Evolutionary conservation across 35 echinoderm and acorn worm genomes (phyloP).

Genomic region (Apostichopus parvimensis): DNA sequence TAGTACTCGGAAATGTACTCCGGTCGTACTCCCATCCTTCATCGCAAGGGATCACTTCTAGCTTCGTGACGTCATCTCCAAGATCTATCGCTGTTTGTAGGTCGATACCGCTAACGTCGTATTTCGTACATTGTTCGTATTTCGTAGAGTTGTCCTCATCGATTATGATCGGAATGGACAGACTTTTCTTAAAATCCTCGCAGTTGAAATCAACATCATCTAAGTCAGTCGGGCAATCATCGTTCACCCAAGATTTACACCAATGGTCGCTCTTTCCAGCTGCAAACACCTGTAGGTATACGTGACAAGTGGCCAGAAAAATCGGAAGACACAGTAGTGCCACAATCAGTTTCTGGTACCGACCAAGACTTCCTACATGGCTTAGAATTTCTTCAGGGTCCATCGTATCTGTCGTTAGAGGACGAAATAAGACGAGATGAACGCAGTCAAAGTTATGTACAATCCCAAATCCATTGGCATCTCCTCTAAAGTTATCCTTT

Average conservation of each 20-base stretch:
- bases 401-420: neutral
- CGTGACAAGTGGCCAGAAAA: neutral
- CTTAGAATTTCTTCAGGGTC: neutral
- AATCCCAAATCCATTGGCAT: too few species aligned
- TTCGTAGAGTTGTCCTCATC: neutral
- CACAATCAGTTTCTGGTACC: neutral
- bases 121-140: slow-evolving; percentile 28
- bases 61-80: neutral
- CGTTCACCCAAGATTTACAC: neutral
- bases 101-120: slow-evolving; percentile 25
- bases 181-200: slow-evolving; percentile 6
- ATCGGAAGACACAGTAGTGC: neutral
- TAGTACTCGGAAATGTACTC: slow-evolving; percentile 16
- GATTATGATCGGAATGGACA: neutral
- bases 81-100: neutral
- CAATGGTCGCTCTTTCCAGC: slow-evolving; percentile 30
- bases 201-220: neutral
- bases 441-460: too few species aligned
- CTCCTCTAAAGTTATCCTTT: too few species aligned
- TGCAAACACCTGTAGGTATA: neutral
- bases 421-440: too few species aligned
- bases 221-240: neutral
- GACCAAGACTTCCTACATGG: neutral
- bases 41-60: slow-evolving; percentile 1
- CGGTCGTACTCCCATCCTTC: slow-evolving; percentile 31